These are phyloP conservation scores for Geophilus truncorum DNA, from an alignment of 2,888 invertebrate species.

Conservation along the genomic window DNA sequence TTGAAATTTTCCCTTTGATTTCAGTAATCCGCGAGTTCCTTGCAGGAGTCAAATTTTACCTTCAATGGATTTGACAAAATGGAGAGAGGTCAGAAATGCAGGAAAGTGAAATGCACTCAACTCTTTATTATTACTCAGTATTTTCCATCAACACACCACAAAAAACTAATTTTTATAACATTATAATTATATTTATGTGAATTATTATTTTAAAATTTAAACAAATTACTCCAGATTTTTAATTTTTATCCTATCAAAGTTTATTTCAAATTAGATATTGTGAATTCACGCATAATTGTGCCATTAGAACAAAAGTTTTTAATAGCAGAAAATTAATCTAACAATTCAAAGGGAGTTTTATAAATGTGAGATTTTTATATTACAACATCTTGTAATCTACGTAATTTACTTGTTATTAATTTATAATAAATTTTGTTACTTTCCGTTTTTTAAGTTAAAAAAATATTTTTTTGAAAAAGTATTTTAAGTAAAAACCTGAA, in stretches of 20 bases:
- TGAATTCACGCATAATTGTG: not conserved
- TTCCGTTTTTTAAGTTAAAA: not conserved
- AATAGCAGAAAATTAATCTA: not conserved
- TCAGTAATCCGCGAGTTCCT: slow-evolving; percentile 85
- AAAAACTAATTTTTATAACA: too few species aligned
- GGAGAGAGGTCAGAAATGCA: slow-evolving; percentile 61
- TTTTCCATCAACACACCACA: too few species aligned
- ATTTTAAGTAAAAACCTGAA: not conserved
- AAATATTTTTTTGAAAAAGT: not conserved
- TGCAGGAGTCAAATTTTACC: slow-evolving; percentile 84
- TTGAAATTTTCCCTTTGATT: slow-evolving; percentile 42
- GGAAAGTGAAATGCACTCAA: not conserved
- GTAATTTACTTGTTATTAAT: not conserved
- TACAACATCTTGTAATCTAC: too few species aligned
- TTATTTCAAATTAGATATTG: too few species aligned
- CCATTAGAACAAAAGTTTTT: not conserved
- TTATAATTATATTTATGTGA: not conserved
- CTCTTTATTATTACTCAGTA: too few species aligned
- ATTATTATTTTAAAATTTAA: not conserved
- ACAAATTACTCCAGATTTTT: not conserved
- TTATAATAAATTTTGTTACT: not conserved
- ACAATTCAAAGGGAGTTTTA: not conserved
- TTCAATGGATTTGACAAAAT: slow-evolving; percentile 78
- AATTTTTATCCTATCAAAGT: too few species aligned
- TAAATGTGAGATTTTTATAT: not conserved